Conservation (phyloP, 1,140 invertebrate species). For the Cheumatopsyche charites region DNA sequence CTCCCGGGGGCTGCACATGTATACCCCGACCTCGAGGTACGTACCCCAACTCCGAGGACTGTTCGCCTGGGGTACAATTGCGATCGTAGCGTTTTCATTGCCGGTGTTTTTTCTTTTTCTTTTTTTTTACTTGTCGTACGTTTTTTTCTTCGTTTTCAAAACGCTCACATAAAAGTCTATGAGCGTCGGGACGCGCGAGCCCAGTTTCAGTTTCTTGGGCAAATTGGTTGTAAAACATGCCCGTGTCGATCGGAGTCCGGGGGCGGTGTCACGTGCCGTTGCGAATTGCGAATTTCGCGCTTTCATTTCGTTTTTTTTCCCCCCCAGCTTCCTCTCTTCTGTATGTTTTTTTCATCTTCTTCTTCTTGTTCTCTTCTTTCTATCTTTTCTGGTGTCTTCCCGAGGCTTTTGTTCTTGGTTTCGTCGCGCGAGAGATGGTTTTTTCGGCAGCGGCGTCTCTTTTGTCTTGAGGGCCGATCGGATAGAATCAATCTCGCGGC, state of each 20-base stretch:
- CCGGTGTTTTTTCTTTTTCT: no score
- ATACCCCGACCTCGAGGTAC: constrained; percentile 3
- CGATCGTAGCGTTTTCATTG: constrained; percentile 39
- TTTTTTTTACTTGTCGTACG: no score
- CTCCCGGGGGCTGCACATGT: neutral
- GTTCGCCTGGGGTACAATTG: constrained; percentile 28
- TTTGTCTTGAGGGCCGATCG: constrained; percentile 14
- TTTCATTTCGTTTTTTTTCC: neutral
- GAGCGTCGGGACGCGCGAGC: constrained; percentile 10
- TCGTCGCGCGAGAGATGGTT: no score
- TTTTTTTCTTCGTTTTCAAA: constrained; percentile 34
- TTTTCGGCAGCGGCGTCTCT: constrained; percentile 4
- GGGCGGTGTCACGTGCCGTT: neutral
- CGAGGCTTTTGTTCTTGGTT: no score
- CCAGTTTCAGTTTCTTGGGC: neutral
- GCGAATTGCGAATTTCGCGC: constrained; percentile 25
- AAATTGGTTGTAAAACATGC: constrained; percentile 39
- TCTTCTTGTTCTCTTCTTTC: no score
- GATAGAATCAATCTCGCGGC: constrained; percentile 7
- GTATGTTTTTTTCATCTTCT: no score
- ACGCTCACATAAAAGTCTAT: constrained; percentile 34
- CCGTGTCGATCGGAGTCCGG: neutral
- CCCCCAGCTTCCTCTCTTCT: no score
- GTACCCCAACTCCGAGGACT: neutral
- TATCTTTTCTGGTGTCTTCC: no score